Percentiles rank a stretch among this genome's conserved stretches.
phyloP scores from a whole-genome alignment of 35 echinoderm and acorn worm genomes.

The Heliocidaris tuberculata region DNA sequence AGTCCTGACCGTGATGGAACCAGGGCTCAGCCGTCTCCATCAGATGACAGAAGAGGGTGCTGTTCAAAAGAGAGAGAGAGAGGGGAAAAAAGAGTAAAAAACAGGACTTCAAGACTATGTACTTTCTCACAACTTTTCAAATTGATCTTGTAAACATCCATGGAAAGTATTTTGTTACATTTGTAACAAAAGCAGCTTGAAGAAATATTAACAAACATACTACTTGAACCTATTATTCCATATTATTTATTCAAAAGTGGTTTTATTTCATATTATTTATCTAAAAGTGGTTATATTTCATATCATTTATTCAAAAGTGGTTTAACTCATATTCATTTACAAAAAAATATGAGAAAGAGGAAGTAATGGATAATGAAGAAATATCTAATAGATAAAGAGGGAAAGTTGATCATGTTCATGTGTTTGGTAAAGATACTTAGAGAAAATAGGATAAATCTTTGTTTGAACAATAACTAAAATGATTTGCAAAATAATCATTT shows the following conservation, averaged over 20 bases:
- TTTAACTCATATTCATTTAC: not conserved
- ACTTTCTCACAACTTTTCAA: not conserved
- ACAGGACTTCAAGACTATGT: not conserved
- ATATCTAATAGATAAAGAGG: not conserved
- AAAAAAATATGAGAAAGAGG: not conserved
- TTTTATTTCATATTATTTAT: not conserved
- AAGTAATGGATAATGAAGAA: not conserved
- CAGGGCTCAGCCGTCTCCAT: constrained; percentile 93
- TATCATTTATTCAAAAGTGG: not conserved
- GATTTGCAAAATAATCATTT: not conserved
- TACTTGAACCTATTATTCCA: not conserved
- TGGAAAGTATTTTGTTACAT: not conserved
- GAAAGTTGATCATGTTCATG: not conserved
- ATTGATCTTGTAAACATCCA: not conserved
- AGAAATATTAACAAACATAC: not conserved
- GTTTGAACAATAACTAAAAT: not conserved
- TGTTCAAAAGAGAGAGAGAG: constrained; percentile 18
- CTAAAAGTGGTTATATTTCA: not conserved
- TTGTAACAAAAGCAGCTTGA: not conserved
- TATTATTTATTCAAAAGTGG: not conserved
- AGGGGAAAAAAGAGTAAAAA: not conserved
- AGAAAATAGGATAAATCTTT: not conserved
- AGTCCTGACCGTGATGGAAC: constrained; percentile 70
- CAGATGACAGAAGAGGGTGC: constrained; percentile 78
- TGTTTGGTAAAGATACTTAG: not conserved